Evolutionary conservation across 2,888 invertebrate genomes (phyloP).

Genomic region (Eurois occulta): DNA sequence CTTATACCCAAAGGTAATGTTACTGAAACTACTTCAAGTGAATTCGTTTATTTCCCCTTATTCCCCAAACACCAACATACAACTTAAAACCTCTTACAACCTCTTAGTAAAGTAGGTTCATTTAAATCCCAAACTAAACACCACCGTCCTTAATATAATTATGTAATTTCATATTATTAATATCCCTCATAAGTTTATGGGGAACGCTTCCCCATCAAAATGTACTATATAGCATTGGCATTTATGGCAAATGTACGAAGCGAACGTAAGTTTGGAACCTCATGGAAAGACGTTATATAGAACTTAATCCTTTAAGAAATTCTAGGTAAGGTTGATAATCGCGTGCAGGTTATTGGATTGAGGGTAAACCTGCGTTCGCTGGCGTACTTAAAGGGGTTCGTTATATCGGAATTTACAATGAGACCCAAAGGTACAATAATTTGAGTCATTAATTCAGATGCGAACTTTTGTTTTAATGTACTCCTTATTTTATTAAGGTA

Average conservation of each 20-base stretch:
- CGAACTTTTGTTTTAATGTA: conserved; percentile 68
- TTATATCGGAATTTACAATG: conserved; percentile 69
- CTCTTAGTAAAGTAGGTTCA: conserved; percentile 22
- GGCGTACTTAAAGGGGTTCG: conserved; percentile 65
- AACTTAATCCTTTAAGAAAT: background rate
- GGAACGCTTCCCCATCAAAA: conserved; percentile 66
- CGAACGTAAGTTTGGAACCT: conserved; percentile 23
- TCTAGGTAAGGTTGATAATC: background rate
- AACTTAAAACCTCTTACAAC: conserved; percentile 28
- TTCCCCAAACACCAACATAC: conserved; percentile 10
- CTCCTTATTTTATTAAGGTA: conserved; percentile 64
- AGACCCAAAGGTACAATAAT: conserved; percentile 70
- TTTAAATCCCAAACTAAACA: conserved; percentile 55
- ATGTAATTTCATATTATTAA: conserved; percentile 68
- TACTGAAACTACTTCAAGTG: background rate
- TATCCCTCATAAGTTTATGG: conserved; percentile 65
- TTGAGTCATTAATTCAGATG: conserved; percentile 67
- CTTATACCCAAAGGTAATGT: background rate
- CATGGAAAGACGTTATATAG: background rate
- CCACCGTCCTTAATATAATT: conserved; percentile 59
- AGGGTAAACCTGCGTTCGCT: conserved; percentile 44
- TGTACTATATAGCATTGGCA: conserved; percentile 66
- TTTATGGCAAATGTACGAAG: conserved; percentile 55
- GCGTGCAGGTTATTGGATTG: background rate
- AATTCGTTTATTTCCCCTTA: background rate